These are phyloP conservation scores for Lycia hirtaria DNA, from an alignment of 2,888 invertebrate genomes.

Conservation along the genomic window DNA sequence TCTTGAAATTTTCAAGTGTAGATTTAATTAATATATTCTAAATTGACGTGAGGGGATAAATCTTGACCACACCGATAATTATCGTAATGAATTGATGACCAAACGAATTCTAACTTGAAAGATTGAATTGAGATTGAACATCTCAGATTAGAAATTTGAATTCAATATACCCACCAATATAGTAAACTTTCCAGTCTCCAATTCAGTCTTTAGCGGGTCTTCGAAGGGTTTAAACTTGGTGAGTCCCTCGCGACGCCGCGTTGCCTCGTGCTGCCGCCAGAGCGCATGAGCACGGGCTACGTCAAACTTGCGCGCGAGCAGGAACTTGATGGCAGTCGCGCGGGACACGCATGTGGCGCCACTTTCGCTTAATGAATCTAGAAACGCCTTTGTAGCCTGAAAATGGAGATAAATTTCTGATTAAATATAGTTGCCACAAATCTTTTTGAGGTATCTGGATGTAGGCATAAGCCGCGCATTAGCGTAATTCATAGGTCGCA, in stretches of 20 bases:
- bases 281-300: slow-evolving; percentile 94
- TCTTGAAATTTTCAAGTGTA: no score
- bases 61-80: no score
- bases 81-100: no score
- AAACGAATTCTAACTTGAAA: no score
- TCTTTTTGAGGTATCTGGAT: no score
- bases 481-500: no score
- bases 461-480: no score
- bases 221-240: slow-evolving; percentile 92
- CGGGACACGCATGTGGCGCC: slow-evolving; percentile 87
- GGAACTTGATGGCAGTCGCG: slow-evolving; percentile 96
- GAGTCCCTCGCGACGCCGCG: slow-evolving; percentile 94
- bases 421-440: no score
- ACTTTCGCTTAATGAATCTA: slow-evolving; percentile 89
- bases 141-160: not conserved
- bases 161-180: slow-evolving; percentile 90
- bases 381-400: slow-evolving; percentile 93
- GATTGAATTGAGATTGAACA: no score
- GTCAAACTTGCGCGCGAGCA: slow-evolving; percentile 97
- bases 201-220: slow-evolving; percentile 93
- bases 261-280: slow-evolving; percentile 97
- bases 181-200: slow-evolving; percentile 97
- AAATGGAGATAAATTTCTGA: no score
- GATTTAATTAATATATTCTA: no score
- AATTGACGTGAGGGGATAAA: no score